These are phyloP conservation scores for Sphaeramia orbicularis DNA, from an alignment of 2,797 vertebrate species.

Conservation along the genomic window DNA sequence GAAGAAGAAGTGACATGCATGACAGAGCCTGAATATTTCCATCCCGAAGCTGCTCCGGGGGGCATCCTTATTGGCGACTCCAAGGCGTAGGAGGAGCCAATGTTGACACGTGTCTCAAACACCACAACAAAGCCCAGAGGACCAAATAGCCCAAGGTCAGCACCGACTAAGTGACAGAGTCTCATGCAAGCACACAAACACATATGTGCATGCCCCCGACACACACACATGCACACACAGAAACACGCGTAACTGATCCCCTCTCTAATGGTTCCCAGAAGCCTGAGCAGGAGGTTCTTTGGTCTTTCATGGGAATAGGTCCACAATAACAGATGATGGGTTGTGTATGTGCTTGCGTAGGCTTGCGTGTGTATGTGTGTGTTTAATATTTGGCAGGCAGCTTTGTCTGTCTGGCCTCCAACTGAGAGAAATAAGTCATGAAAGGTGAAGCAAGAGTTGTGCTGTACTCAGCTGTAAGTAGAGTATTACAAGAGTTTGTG, in stretches of 20 bases:
- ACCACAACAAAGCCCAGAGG: conserved; percentile 78
- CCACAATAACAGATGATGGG: conserved; percentile 79
- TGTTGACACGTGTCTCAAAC: conserved; percentile 72
- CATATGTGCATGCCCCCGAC: conserved; percentile 40
- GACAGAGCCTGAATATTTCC: conserved; percentile 70
- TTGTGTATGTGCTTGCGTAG: conserved; percentile 47
- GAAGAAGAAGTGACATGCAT: conserved; percentile 62
- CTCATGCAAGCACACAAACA: conserved; percentile 66
- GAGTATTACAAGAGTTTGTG: conserved; percentile 49
- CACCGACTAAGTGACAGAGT: conserved; percentile 67
- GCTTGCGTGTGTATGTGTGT: conserved; percentile 38
- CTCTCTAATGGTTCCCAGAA: conserved; percentile 82
- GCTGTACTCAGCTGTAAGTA: conserved; percentile 52
- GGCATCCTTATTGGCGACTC: conserved; percentile 43
- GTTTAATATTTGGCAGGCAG: conserved; percentile 70
- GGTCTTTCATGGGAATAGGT: conserved; percentile 82
- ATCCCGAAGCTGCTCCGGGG: conserved; percentile 44
- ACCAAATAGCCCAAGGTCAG: conserved; percentile 77
- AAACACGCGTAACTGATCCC: conserved; percentile 80
- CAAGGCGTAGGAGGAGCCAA: conserved; percentile 54
- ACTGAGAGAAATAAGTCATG: conserved; percentile 70
- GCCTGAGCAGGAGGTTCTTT: conserved; percentile 76
- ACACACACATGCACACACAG: conserved; percentile 60
- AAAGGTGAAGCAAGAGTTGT: conserved; percentile 73
- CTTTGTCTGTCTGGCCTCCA: conserved; percentile 69